Base-by-base conservation (phyloP, 2,797 vertebrate species). In the Cercopithecus hamlyni region DNA sequence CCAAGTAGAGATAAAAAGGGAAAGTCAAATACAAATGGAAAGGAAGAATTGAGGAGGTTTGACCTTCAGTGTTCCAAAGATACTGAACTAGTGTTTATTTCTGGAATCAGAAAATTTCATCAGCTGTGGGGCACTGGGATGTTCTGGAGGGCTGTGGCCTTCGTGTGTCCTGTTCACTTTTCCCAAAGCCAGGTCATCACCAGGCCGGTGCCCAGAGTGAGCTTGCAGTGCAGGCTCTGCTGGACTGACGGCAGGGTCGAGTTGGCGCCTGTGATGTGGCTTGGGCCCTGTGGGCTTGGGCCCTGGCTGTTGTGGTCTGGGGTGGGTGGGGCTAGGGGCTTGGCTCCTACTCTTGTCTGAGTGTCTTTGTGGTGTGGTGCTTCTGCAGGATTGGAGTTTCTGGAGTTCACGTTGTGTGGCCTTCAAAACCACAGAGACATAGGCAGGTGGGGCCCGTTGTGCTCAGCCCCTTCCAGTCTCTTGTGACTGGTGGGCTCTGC, bases 181-280 rank as follows among this genome's bases (percentile, higher is more conserved):
- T 24, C 30, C 83, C 0, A 0, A 50, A 43, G 20, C 36, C 12
- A 1, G 0, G 48, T 14, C 6, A 0, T 4, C 0, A 11, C 75
- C 43, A 82, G 81, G 39, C 27, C 6, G 55, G n/a, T 12, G 36
- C 57, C 30, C 75, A 36, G 58, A 77, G 36, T 30, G 43, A 45
- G 85, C 41, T 58, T 0, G 22, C 9, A 64, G 2, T 45, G 57
- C 10, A 13, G 43, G 19, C 58, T 33, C 45, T 58, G 75, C 75
- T 36, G 0, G 0, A n/a, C 4, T 1, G 13, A 30, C 3, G 7
- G 50, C 30, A 8, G 89, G 50, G 41, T 50, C 1, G 4, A 61
- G 22, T 58, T 4, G 4, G 36, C 4, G 0, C 58, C 50, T 15
- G 22, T 57, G 80, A 10, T 1, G 39, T 39, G 0, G 9, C 20